Evolutionary conservation across 23 tunicate genomes (phyloP).

Genomic region (Styela clava): DNA sequence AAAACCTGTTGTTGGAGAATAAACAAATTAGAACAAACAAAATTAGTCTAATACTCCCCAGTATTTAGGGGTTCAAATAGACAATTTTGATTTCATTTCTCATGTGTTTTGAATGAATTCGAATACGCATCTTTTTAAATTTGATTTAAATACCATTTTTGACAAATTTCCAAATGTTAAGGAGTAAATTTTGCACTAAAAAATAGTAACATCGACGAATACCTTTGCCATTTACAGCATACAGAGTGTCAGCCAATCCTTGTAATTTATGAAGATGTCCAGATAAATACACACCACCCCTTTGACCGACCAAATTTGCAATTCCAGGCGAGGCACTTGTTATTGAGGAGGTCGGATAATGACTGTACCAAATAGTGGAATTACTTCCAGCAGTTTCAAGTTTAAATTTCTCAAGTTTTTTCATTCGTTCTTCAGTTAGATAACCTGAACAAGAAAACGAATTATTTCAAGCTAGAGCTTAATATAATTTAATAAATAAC

Average conservation of each 20-base stretch:
- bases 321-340: constrained; percentile 29
- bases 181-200: too few relatives aligned
- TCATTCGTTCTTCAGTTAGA: constrained; percentile 29
- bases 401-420: constrained; percentile 38
- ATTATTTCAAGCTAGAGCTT: neutral
- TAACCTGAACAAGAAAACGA: constrained; percentile 33
- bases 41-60: neutral
- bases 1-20: constrained; percentile 83
- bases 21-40: constrained; percentile 4
- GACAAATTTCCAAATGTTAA: too few relatives aligned
- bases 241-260: constrained; percentile 47
- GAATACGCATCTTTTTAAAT: too few relatives aligned
- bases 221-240: constrained; percentile 82
- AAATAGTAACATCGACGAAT: too few relatives aligned
- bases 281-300: constrained; percentile 54
- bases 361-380: constrained; percentile 85
- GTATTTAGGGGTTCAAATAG: neutral
- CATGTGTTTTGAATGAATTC: too few relatives aligned
- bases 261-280: constrained; percentile 82
- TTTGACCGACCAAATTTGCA: constrained; percentile 45
- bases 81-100: neutral
- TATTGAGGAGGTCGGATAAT: constrained; percentile 76
- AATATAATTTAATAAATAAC: too few relatives aligned
- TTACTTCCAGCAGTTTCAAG: constrained; percentile 29
- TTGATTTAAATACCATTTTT: too few relatives aligned